phyloP scores from a whole-genome alignment of 1,140 invertebrate species.

The Lepidotrigona ventralis region DNA sequence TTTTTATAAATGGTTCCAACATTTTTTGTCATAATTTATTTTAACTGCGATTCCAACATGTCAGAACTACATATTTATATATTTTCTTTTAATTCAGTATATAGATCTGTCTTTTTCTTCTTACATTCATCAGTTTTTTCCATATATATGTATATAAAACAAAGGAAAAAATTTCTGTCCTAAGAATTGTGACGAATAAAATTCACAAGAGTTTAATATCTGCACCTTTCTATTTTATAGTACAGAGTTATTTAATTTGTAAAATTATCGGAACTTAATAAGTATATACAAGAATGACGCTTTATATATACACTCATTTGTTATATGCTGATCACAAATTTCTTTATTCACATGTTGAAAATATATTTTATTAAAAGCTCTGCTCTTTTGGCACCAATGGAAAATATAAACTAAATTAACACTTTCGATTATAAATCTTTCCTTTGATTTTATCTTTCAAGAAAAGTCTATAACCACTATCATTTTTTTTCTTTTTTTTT shows the following conservation, averaged over 20 bases:
- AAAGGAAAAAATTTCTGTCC: not conserved
- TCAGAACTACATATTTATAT: not conserved
- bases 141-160: not conserved
- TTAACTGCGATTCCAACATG: not conserved
- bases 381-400: conserved; percentile 50
- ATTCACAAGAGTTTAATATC: not conserved
- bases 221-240: not conserved
- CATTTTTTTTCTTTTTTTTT: not conserved
- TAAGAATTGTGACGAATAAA: not conserved
- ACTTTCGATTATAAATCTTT: not conserved
- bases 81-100: not conserved
- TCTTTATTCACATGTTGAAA: conserved; percentile 40
- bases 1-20: not conserved
- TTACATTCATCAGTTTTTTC: not conserved
- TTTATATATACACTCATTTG: conserved; percentile 44
- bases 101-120: not conserved
- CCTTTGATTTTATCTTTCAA: not conserved
- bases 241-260: not conserved
- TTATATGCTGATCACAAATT: conserved; percentile 39
- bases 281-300: conserved; percentile 32
- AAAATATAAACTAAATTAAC: not conserved
- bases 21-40: not conserved
- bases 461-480: not conserved
- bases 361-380: conserved; percentile 44
- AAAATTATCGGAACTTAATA: conserved; percentile 17